Conservation (phyloP, 2,888 invertebrate genomes). For the Habrosyne pyritoides region DNA sequence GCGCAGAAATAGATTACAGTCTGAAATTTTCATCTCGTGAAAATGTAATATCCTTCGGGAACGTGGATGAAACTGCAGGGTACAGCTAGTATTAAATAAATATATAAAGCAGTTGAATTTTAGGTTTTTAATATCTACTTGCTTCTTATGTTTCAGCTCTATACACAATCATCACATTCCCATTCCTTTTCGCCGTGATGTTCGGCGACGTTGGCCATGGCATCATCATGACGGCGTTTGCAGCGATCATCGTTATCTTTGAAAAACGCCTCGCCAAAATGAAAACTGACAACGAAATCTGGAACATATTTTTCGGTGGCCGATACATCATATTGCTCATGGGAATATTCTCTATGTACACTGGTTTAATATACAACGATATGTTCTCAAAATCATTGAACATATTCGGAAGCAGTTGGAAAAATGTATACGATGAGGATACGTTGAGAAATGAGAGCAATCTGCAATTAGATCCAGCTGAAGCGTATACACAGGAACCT, state of each 20-base stretch:
- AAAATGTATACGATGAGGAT: conserved; percentile 60
- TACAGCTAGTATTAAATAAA: too few species aligned
- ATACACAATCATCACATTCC: conserved; percentile 89
- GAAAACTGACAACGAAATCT: conserved; percentile 85
- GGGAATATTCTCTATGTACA: conserved; percentile 90
- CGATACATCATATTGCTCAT: conserved; percentile 89
- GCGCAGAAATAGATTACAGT: too few species aligned
- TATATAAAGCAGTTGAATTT: too few species aligned
- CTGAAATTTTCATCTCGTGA: too few species aligned
- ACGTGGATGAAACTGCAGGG: too few species aligned
- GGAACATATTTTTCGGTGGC: conserved; percentile 88
- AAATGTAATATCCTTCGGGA: too few species aligned
- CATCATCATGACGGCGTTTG: conserved; percentile 86
- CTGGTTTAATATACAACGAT: conserved; percentile 90
- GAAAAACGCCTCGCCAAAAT: conserved; percentile 83
- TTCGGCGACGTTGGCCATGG: conserved; percentile 91
- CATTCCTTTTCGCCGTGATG: conserved; percentile 91
- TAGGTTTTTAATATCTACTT: too few species aligned
- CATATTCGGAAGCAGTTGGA: conserved; percentile 87
- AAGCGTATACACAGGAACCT: conserved; percentile 70
- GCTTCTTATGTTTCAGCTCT: conserved; percentile 80
- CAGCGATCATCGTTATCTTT: conserved; percentile 84
- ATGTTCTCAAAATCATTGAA: conserved; percentile 88
- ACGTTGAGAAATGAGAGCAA: conserved; percentile 50
- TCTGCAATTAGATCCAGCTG: conserved; percentile 74